Evolutionary conservation across 2,888 invertebrate species (phyloP), one percentile per base, ranked within the genome.

Genomic region (Trissoscelio sp.): DNA sequence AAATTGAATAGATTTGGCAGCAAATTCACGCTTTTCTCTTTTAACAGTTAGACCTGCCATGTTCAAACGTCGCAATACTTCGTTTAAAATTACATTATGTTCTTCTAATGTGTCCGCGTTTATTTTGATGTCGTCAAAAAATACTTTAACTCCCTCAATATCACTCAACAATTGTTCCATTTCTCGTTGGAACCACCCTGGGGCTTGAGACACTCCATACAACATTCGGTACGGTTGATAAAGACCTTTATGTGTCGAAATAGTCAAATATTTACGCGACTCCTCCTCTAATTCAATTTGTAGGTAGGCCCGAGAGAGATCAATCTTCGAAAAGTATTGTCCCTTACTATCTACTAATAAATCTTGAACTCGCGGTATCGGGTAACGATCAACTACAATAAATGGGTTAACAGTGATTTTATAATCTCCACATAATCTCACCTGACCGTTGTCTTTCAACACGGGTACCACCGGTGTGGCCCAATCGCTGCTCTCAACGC

Each of bases 141-240:
- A 87, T 44, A 72, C 46, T 3, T 79, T 73, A 0, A 84, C 83
- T 2, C 83, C 83, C 0, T 69, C 39, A 11, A 87, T 82, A 5
- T 85, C 87, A 24, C 69, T 34, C 22, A 89, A 75, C 16, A 89
- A 67, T 7, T 85, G 81, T 69, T 90, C 89, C 81, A 89, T 86
- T 14, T 86, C 82, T 74, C 83, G 80, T 60, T 90, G 88, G 75
- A 89, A 90, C 81, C 90, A 89, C 4, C 88, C 87, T 7, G 89
- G 88, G 0, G 90, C 89, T 18, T 88, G 87, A 12, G 89, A 88
- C 0, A 60, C 86, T 2, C 90, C 90, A 83, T 88, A 89, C 12
- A 89, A 85, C n/a, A 90, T 70, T 66, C 88, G 62, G 48, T 85
- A 79, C 44, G 86, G 80, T 18, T 51, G 31, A 70, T 70, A 86